phyloP scores from a whole-genome alignment of 2,888 invertebrate species.

The Heliconius cydno region DNA sequence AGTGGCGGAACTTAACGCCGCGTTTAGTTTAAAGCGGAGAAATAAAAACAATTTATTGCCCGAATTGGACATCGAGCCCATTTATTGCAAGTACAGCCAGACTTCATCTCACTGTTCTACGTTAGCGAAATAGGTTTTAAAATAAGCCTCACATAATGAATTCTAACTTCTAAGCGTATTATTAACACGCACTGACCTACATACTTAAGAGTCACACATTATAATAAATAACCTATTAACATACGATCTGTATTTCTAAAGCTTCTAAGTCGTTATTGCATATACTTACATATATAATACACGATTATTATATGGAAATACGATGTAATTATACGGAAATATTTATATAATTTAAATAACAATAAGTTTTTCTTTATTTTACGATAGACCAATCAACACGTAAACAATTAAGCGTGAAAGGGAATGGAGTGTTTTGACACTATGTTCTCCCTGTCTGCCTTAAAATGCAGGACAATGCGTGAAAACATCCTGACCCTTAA shows the following conservation, averaged over 20 bases:
- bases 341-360: too few relatives aligned
- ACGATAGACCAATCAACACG: too few relatives aligned
- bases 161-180: neutral
- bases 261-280: conserved; percentile 1
- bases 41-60: neutral
- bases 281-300: neutral
- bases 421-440: too few relatives aligned
- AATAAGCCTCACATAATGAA: neutral
- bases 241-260: conserved; percentile 10
- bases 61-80: neutral
- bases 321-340: too few relatives aligned
- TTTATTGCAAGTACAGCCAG: too few relatives aligned
- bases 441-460: too few relatives aligned
- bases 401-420: too few relatives aligned
- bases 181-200: conserved; percentile 20
- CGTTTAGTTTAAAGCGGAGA: neutral
- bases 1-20: neutral
- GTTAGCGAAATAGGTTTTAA: neutral
- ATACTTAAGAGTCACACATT: conserved; percentile 1
- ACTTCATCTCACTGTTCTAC: neutral
- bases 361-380: too few relatives aligned
- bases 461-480: too few relatives aligned
- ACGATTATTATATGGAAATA: too few relatives aligned
- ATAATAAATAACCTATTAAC: conserved; percentile 7
- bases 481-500: neutral